Base-by-base conservation (phyloP, 2,888 invertebrate species). In the Dynastes maya region DNA sequence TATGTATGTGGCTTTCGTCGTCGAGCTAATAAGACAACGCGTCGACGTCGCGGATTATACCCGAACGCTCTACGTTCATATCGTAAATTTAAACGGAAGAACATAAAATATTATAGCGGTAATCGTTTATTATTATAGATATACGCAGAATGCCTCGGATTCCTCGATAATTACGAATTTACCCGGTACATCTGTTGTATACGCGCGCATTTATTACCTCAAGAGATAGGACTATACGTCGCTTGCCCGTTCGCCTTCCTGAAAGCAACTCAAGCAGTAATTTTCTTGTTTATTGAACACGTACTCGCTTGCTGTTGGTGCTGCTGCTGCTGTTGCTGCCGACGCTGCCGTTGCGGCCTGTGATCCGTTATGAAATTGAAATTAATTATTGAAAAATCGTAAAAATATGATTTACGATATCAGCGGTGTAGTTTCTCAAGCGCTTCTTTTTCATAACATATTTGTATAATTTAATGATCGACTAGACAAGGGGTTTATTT, bases 131-230 rank as follows among this genome's bases (percentile, higher is more conserved):
- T 72, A 78, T 74, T 74, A 74, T 61, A 74, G 72, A 74, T 74
- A 74, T 74, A 74, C 61, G 61, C 72, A 74, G 71, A 78, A 71
- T 78, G 55, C 72, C 53, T 72, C 71, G 64, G 72, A 78, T 78
- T 78, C 72, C 72, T 29, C 16, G 71, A 78, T 78, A 78, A 78
- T 78, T 78, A 71, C 64, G 78, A 78, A 78, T 72, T 78, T 72
- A 61, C 61, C 40, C 61, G 61, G 27, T 49, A 45, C 72, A 74
- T 61, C 61, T 74, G 61, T 74, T 74, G 61, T 71, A 55, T 55
- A n/a, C n/a, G 61, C 61, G 72, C 45, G 45, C 27, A 45, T 74
- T 22, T 40, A 72, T 72, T 49, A 45, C 40, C 27, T 32, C 16
- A 9, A 16, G 45, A 63, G 72, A 74, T 74, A 61, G 72, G 27